Base-by-base conservation (phyloP, 1,140 invertebrate genomes). In the Melanaphis sacchari region DNA sequence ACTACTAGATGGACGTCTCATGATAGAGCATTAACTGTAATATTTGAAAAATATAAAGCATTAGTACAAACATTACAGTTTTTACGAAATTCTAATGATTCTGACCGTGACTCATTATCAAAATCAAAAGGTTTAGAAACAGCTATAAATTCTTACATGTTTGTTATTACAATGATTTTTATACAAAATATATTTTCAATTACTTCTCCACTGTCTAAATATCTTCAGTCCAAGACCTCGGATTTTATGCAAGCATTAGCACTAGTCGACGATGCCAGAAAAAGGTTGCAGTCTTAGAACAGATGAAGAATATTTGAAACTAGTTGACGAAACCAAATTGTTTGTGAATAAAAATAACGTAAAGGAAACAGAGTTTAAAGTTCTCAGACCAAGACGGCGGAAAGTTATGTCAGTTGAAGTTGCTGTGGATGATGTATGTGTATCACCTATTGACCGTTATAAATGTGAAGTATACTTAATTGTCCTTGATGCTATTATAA, bases 11-110 rank as follows among this genome's bases (percentile, higher is more conserved):
- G 66, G 66, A 76, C 66, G n/a, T 76, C n/a, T 76, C n/a, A 76
- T 36, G 66, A 76, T n/a, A 76, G 66, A 76, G 66, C 66, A 76
- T 76, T 76, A n/a, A 76, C n/a, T 76, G 66, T 76, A 76, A 76
- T 76, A 76, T 76, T 76, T 76, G 66, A 76, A 76, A 76, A 76
- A n/a, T 76, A 76, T 76, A 76, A 76, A n/a, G 66, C 66, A 76
- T 76, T 76, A 76, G 26, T 76, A 76, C 66, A 76, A 76, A 76
- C 66, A 76, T 76, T 76, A 76, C 1, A 11, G 18, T 76, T 76
- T 76, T 76, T 76, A 4, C 66, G 36, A 36, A 76, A 0, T n/a
- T 31, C 66, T 76, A n/a, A 76, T n/a, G 66, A 76, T 76, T 76
- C 66, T 76, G 66, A 76, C n/a, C 66, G 26, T 76, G 66, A 76